Conservation (phyloP, 2,113 vertebrate species). For the Hemiprocne comata region DNA sequence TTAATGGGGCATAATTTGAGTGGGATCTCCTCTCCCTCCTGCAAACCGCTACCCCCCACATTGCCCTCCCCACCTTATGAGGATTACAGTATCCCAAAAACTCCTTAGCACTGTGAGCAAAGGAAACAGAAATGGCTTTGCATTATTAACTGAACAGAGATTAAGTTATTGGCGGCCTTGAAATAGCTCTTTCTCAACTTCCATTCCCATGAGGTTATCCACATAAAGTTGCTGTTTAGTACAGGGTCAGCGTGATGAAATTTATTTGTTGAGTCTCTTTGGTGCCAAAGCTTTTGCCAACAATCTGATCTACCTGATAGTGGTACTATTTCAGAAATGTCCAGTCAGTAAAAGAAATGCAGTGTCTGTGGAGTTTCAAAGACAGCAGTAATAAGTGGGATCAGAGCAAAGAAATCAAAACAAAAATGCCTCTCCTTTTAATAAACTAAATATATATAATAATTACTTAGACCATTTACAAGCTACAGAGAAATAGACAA, state of each 20-base stretch:
- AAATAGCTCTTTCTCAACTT: constrained; percentile 82
- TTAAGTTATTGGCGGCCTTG: constrained; percentile 80
- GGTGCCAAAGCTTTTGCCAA: constrained; percentile 79
- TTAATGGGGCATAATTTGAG: constrained; percentile 68
- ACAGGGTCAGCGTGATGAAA: constrained; percentile 82
- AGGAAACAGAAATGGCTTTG: constrained; percentile 73
- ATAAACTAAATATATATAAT: background rate
- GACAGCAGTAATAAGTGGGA: background rate
- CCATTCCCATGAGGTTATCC: constrained; percentile 79
- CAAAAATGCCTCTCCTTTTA: background rate
- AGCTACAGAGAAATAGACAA: background rate
- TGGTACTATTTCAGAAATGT: constrained; percentile 79
- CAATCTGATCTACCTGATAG: constrained; percentile 82
- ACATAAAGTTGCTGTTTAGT: constrained; percentile 77
- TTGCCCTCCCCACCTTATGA: constrained; percentile 39
- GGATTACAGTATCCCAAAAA: constrained; percentile 58
- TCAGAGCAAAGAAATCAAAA: constrained; percentile 1
- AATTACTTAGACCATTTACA: background rate
- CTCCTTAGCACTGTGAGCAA: constrained; percentile 58
- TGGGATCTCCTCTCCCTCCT: constrained; percentile 62
- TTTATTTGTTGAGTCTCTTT: constrained; percentile 85
- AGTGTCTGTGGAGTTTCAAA: constrained; percentile 51
- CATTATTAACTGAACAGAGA: constrained; percentile 78
- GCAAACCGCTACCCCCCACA: constrained; percentile 61
- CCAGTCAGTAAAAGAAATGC: constrained; percentile 62